phyloP scores from a whole-genome alignment of 2,113 vertebrate species.

The Notarius quadriscutis region DNA sequence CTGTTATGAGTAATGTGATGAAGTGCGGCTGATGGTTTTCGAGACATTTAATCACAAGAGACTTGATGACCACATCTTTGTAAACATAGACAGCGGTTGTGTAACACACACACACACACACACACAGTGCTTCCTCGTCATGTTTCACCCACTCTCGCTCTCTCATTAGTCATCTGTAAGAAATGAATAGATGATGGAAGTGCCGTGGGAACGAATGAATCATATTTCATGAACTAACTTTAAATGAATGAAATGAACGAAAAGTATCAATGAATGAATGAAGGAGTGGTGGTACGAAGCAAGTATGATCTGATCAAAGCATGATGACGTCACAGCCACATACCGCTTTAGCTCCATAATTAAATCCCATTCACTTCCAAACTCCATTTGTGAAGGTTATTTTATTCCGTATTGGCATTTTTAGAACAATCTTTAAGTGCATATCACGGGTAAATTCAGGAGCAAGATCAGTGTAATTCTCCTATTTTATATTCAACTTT shows the following conservation, averaged over 20 bases:
- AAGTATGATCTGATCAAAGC: not conserved
- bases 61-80: not conserved
- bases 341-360: not conserved
- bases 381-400: not conserved
- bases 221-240: not conserved
- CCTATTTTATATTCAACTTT: too few species aligned
- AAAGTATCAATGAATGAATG: not conserved
- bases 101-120: not conserved
- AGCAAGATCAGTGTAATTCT: too few species aligned
- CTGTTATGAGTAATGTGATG: conserved; percentile 17
- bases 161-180: conserved; percentile 10
- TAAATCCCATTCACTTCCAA: not conserved
- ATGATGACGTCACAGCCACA: not conserved
- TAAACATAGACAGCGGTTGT: not conserved
- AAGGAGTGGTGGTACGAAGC: not conserved
- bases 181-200: conserved; percentile 1
- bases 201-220: conserved; percentile 10
- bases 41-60: not conserved
- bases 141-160: not conserved
- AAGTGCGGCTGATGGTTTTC: not conserved
- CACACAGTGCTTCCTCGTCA: not conserved
- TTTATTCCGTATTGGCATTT: not conserved
- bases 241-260: conserved; percentile 6
- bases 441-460: too few species aligned
- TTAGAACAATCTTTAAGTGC: not conserved